Conservation (phyloP, 2,888 invertebrate genomes). For the Hoplodrina ambigua region DNA sequence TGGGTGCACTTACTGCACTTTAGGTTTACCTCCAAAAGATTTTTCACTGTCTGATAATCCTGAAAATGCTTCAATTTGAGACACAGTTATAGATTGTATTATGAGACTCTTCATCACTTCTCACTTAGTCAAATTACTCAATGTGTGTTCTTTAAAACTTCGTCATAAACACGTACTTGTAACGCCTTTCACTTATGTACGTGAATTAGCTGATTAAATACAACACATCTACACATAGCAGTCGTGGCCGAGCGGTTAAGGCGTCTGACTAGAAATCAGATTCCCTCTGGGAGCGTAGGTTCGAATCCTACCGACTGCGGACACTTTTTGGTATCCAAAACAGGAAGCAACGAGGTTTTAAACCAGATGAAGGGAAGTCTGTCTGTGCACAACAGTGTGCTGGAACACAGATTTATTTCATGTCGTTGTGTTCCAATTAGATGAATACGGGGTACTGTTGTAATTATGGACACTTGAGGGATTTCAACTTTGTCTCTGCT, state of each 20-base stretch:
- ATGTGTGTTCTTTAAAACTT: not conserved
- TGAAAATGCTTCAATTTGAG: not conserved
- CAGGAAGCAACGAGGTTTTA: too few species aligned
- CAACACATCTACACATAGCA: constrained; percentile 79
- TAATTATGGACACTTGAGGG: too few species aligned
- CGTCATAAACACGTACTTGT: not conserved
- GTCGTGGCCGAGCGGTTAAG: constrained; percentile 97
- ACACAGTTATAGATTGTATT: too few species aligned
- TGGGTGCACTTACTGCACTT: too few species aligned
- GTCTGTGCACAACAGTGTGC: too few species aligned
- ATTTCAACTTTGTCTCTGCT: too few species aligned
- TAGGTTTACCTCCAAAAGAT: too few species aligned
- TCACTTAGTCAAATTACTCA: not conserved
- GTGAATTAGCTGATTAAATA: constrained; percentile 9
- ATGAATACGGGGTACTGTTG: too few species aligned
- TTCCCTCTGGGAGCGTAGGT: constrained; percentile 97
- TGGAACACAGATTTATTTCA: too few species aligned
- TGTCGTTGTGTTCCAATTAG: too few species aligned
- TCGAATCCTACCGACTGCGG: constrained; percentile 97
- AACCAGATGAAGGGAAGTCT: too few species aligned
- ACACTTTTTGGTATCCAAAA: constrained; percentile 63
- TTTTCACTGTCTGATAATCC: not conserved
- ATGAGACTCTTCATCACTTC: not conserved
- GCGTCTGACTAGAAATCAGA: constrained; percentile 97
- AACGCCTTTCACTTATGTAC: constrained; percentile 33